Percentiles rank a stretch among this genome's conserved stretches.
Evolutionary conservation across 2,888 invertebrate genomes (phyloP).

Genomic region (Scaptomyza reducta): DNA sequence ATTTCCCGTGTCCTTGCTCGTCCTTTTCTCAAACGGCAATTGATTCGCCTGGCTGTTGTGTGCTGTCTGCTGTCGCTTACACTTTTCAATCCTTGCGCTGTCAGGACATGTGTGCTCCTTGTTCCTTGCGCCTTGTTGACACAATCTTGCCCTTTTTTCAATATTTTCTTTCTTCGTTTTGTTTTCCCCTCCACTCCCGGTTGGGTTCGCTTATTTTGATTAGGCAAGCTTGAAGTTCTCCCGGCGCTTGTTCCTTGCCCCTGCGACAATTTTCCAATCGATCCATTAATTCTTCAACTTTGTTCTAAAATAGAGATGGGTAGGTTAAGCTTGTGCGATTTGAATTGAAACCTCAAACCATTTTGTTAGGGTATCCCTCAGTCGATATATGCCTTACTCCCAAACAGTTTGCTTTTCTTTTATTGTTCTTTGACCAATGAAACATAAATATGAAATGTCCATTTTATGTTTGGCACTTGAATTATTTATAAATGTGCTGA

Average conservation of each 20-base stretch:
- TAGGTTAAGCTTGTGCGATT: too few species aligned
- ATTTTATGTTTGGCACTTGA: conserved; percentile 29
- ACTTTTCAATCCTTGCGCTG: conserved; percentile 59
- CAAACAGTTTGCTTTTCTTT: not conserved
- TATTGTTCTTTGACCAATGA: not conserved
- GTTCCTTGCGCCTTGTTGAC: conserved; percentile 30
- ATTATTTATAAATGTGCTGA: conserved; percentile 62
- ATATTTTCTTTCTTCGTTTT: conserved; percentile 6
- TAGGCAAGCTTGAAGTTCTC: conserved; percentile 49
- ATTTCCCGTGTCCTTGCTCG: conserved; percentile 34
- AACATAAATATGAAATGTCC: conserved; percentile 26
- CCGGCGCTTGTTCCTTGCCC: not conserved
- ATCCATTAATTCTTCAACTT: conserved; percentile 61
- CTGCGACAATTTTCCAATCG: conserved; percentile 66
- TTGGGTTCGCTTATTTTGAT: conserved; percentile 55
- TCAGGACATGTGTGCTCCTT: conserved; percentile 20
- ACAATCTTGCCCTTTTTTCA: conserved; percentile 36
- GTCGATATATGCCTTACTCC: not conserved
- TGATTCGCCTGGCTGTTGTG: conserved; percentile 45
- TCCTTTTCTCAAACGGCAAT: conserved; percentile 37
- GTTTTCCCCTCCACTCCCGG: conserved; percentile 17
- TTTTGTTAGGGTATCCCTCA: conserved; percentile 5
- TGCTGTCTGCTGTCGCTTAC: conserved; percentile 29
- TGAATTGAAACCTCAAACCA: too few species aligned
- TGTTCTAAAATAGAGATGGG: conserved; percentile 18